Percentiles rank a stretch among this genome's conserved stretches.
These are phyloP conservation scores for Notamacropus eugenii DNA, from an alignment of 2,797 vertebrate genomes.

Conservation along the genomic window DNA sequence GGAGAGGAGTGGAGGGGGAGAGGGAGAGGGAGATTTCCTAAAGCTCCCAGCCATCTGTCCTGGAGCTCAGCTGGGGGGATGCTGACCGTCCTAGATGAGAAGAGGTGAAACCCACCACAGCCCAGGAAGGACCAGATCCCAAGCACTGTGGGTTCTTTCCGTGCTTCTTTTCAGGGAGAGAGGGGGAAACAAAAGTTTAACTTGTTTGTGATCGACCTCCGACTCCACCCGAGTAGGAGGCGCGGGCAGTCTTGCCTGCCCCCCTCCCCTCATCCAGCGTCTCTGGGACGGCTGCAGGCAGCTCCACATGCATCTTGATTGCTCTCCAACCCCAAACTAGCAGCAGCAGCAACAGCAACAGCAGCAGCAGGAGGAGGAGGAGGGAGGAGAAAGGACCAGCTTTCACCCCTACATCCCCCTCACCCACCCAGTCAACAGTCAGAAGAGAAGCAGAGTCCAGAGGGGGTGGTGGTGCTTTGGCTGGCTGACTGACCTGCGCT, in stretches of 20 bases:
- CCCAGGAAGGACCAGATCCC: constrained; percentile 48
- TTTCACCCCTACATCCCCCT: constrained; percentile 48
- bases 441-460: constrained; percentile 30
- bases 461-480: constrained; percentile 59
- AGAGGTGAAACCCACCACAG: constrained; percentile 66
- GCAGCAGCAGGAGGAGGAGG: constrained; percentile 6
- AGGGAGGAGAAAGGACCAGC: constrained; percentile 38
- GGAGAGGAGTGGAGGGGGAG: constrained; percentile 84
- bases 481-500: constrained; percentile 50
- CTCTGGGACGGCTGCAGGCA: constrained; percentile 69
- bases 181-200: constrained; percentile 77
- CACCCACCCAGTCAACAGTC: constrained; percentile 57
- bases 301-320: constrained; percentile 63
- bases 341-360: constrained; percentile 52
- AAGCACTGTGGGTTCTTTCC: constrained; percentile 11
- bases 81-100: constrained; percentile 81
- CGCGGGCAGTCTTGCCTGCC: constrained; percentile 60
- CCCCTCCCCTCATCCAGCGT: constrained; percentile 63
- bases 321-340: constrained; percentile 61
- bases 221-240: constrained; percentile 60
- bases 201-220: constrained; percentile 74
- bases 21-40: constrained; percentile 82
- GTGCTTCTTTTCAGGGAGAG: constrained; percentile 36
- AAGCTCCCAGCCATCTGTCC: constrained; percentile 92
- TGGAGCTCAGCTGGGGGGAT: constrained; percentile 88